Conservation (phyloP, 2,888 invertebrate species). For the Xylophagus ater region DNA sequence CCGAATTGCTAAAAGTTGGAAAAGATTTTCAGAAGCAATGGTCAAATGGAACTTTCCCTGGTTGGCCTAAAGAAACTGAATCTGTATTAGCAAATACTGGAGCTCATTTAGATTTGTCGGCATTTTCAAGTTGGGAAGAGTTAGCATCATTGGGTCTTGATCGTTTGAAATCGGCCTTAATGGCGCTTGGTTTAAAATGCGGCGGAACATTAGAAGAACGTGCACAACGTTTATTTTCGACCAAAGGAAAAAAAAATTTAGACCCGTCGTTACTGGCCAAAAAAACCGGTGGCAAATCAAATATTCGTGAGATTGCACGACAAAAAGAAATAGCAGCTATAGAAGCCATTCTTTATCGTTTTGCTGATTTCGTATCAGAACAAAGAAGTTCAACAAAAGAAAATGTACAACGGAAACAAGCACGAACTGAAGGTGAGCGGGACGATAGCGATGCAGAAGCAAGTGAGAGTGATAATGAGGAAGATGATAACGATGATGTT, state of each 20-base stretch:
- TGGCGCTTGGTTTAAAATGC: constrained; percentile 95
- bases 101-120: constrained; percentile 95
- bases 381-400: constrained; percentile 89
- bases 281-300: constrained; percentile 52
- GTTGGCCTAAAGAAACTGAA: constrained; percentile 94
- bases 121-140: constrained; percentile 95
- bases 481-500: constrained; percentile 88
- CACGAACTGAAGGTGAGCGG: constrained; percentile 84
- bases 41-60: constrained; percentile 81
- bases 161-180: constrained; percentile 90
- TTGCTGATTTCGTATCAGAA: constrained; percentile 71
- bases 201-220: constrained; percentile 97
- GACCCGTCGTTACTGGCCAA: constrained; percentile 88
- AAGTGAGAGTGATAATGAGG: constrained; percentile 64
- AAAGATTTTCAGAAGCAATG: constrained; percentile 78
- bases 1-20: constrained; percentile 65
- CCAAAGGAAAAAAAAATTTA: constrained; percentile 87
- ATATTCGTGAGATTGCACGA: constrained; percentile 47
- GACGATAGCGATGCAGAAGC: constrained; percentile 87
- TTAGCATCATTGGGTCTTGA: constrained; percentile 93
- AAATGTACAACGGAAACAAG: constrained; percentile 97
- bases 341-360: constrained; percentile 82
- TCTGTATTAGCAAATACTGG: constrained; percentile 89
- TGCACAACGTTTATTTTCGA: constrained; percentile 89
- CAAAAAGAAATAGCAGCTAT: constrained; percentile 79